Conservation (phyloP, 1,140 invertebrate genomes). For the Anastrepha obliqua region DNA sequence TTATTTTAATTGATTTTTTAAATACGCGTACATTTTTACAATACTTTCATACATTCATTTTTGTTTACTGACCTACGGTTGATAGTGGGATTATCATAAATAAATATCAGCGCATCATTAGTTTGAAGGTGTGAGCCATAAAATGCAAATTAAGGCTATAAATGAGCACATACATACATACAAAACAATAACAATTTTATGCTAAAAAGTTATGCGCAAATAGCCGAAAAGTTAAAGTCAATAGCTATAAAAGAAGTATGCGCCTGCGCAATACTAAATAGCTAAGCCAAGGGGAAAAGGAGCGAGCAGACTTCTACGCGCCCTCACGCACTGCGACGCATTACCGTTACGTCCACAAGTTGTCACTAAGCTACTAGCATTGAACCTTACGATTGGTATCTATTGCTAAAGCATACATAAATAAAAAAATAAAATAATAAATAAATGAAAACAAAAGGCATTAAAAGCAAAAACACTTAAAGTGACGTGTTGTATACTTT, state of each 20-base stretch:
- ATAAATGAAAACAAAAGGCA: background rate
- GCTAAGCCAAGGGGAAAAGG: background rate
- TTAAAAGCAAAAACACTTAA: too few relatives aligned
- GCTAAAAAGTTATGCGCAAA: background rate
- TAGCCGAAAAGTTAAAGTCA: conserved; percentile 9
- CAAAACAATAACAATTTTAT: background rate
- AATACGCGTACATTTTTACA: background rate
- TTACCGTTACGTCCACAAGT: background rate
- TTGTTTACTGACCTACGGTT: conserved; percentile 2
- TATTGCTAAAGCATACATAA: background rate
- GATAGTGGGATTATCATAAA: background rate
- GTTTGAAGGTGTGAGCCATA: background rate
- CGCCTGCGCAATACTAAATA: background rate
- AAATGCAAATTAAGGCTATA: background rate
- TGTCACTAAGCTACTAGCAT: background rate
- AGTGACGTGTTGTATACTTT: too few relatives aligned
- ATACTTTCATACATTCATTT: background rate
- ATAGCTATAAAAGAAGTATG: background rate
- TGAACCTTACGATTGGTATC: background rate
- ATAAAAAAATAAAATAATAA: background rate
- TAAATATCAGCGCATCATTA: background rate
- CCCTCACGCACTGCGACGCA: background rate
- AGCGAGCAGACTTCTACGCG: background rate
- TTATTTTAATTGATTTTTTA: background rate
- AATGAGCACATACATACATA: background rate